A percentile compares a stretch with the other conserved stretches of the same genome.
phyloP scores from a whole-genome alignment of 2,113 vertebrate species.

The Cinclus mexicanus region DNA sequence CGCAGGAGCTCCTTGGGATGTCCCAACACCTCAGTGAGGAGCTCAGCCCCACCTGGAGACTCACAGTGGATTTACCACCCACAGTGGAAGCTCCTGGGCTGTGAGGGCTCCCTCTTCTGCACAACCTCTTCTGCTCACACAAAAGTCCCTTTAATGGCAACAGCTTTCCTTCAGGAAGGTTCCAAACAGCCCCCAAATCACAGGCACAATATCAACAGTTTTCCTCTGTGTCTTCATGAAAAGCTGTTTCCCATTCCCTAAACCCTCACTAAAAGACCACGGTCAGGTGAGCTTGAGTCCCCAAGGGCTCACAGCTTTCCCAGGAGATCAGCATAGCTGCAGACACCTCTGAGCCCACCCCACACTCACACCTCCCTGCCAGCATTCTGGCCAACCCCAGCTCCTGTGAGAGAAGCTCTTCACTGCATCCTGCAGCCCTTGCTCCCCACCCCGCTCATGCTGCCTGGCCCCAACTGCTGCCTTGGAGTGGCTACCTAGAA shows the following conservation, averaged over 20 bases:
- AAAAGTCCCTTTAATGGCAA: background rate
- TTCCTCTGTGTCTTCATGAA: background rate
- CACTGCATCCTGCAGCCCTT: fast-evolving
- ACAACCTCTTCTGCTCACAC: background rate
- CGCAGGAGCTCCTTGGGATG: background rate
- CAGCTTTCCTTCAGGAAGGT: background rate
- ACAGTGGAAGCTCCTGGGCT: background rate
- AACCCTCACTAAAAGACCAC: background rate
- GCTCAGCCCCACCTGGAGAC: background rate
- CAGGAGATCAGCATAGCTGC: background rate
- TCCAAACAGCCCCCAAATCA: background rate
- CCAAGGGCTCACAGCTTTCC: background rate
- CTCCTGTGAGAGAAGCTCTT: fast-evolving
- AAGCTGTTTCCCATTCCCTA: background rate
- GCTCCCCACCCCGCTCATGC: fast-evolving
- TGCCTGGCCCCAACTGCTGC: fast-evolving
- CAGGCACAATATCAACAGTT: background rate
- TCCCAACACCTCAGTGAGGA: background rate
- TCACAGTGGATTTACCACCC: conserved; percentile 27
- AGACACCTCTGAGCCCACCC: background rate
- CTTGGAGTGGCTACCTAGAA: background rate
- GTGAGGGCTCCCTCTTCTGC: background rate
- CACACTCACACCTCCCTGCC: background rate
- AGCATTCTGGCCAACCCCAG: background rate
- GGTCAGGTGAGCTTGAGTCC: background rate